Conservation (phyloP, 2,113 vertebrate genomes). For the Saimiri boliviensis region DNA sequence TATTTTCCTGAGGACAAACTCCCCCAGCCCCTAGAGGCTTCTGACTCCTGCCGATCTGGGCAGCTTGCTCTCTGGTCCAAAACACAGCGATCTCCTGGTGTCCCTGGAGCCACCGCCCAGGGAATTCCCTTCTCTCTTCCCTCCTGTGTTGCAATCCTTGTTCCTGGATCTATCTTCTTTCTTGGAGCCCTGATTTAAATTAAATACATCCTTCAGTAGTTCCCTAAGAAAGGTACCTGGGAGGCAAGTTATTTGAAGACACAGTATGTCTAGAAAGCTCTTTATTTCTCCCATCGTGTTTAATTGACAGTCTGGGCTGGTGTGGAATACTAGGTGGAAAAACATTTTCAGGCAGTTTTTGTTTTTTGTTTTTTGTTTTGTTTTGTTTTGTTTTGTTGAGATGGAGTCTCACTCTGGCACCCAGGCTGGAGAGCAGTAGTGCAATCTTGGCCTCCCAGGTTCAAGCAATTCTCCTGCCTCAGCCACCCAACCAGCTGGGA, state of each 20-base stretch:
- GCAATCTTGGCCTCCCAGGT: too few relatives aligned
- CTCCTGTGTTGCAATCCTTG: too few relatives aligned
- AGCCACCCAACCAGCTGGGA: too few relatives aligned
- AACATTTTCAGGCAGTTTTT: background rate
- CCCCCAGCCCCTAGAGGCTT: background rate
- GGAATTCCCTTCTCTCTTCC: background rate
- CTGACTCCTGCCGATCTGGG: background rate
- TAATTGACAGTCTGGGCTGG: background rate
- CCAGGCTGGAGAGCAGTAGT: too few relatives aligned
- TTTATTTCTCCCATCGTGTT: background rate
- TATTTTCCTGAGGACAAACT: constrained; percentile 48
- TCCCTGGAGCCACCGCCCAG: background rate
- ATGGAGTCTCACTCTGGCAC: too few relatives aligned
- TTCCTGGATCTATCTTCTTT: background rate
- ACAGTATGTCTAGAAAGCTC: background rate
- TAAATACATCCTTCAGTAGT: background rate
- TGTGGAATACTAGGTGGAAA: background rate
- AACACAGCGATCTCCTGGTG: background rate
- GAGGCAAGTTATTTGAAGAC: background rate
- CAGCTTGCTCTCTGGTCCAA: background rate
- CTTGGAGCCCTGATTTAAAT: background rate
- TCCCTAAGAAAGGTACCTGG: background rate
- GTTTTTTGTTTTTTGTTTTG: background rate
- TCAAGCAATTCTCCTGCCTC: too few relatives aligned
- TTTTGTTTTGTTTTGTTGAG: too few relatives aligned